phyloP scores from a whole-genome alignment of 2,888 invertebrate genomes.

The Drosophila mimetica region DNA sequence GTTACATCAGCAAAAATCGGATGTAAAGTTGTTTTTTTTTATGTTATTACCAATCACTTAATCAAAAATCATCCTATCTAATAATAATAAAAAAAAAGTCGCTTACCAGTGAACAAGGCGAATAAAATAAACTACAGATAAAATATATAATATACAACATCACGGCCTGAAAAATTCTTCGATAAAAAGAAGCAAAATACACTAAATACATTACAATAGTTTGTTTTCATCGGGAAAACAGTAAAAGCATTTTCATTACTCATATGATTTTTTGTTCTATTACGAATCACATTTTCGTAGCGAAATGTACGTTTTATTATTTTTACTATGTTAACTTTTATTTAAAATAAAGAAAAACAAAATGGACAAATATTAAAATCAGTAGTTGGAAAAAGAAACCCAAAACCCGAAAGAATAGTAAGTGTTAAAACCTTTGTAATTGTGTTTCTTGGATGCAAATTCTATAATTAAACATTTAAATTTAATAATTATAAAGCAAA shows the following conservation, averaged over 20 bases:
- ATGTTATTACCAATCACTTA: constrained; percentile 32
- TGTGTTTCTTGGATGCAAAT: constrained; percentile 65
- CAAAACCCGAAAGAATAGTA: constrained; percentile 45
- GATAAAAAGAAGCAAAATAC: constrained; percentile 15
- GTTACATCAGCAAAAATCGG: constrained; percentile 10
- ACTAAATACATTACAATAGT: constrained; percentile 28
- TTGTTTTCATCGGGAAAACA: constrained; percentile 32
- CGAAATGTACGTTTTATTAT: constrained; percentile 60
- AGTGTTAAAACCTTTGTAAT: constrained; percentile 69
- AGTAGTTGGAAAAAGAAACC: constrained; percentile 46
- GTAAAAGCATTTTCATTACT: constrained; percentile 50
- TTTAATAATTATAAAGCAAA: constrained; percentile 63
- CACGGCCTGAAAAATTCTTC: constrained; percentile 40
- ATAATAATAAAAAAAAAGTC: constrained; percentile 23
- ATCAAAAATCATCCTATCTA: constrained; percentile 33
- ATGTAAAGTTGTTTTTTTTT: constrained; percentile 46
- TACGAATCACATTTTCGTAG: constrained; percentile 55
- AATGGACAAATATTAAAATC: constrained; percentile 51
- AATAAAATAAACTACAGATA: constrained; percentile 9
- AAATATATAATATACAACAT: constrained; percentile 37
- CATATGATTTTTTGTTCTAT: constrained; percentile 52
- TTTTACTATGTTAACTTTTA: constrained; percentile 69
- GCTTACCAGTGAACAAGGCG: constrained; percentile 49
- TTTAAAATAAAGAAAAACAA: constrained; percentile 37
- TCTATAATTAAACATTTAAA: constrained; percentile 54